These are phyloP conservation scores for Willowsia nigromaculata DNA, from an alignment of 2,888 invertebrate genomes.

Conservation along the genomic window DNA sequence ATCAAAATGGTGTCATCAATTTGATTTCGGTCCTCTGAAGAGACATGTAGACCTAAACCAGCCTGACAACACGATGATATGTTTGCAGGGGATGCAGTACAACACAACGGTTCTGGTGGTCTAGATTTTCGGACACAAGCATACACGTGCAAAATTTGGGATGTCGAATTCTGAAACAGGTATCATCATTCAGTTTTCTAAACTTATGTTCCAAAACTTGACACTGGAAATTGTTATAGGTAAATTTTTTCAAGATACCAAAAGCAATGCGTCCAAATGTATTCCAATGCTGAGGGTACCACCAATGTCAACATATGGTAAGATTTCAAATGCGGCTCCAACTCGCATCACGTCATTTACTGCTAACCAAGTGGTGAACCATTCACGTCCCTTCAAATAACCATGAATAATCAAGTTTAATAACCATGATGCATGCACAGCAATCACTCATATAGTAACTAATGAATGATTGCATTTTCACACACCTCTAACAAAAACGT, in stretches of 20 bases:
- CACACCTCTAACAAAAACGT: slow-evolving; percentile 81
- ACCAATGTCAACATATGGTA: slow-evolving; percentile 82
- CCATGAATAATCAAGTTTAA: not conserved
- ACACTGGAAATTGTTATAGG: too few relatives aligned
- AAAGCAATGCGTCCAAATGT: slow-evolving; percentile 80
- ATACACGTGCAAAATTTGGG: slow-evolving; percentile 79
- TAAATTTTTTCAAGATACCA: slow-evolving; percentile 80
- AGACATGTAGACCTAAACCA: slow-evolving; percentile 77
- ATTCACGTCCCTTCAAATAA: slow-evolving; percentile 81
- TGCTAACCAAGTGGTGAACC: slow-evolving; percentile 81
- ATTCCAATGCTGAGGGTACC: slow-evolving; percentile 81
- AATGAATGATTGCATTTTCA: not conserved
- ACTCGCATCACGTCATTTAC: slow-evolving; percentile 80
- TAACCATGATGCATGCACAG: too few relatives aligned
- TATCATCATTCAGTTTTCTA: too few relatives aligned
- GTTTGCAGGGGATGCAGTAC: slow-evolving; percentile 65
- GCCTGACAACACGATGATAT: slow-evolving; percentile 75
- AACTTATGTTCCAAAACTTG: too few relatives aligned
- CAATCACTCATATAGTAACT: not conserved
- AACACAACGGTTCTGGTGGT: slow-evolving; percentile 76
- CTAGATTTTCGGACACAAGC: slow-evolving; percentile 80
- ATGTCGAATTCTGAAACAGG: slow-evolving; percentile 79
- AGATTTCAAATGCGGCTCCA: slow-evolving; percentile 81
- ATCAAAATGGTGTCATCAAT: slow-evolving; percentile 80
- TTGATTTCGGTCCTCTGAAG: slow-evolving; percentile 70